Conservation (phyloP, 1,140 invertebrate species). For the Calliopsis andreniformis region DNA sequence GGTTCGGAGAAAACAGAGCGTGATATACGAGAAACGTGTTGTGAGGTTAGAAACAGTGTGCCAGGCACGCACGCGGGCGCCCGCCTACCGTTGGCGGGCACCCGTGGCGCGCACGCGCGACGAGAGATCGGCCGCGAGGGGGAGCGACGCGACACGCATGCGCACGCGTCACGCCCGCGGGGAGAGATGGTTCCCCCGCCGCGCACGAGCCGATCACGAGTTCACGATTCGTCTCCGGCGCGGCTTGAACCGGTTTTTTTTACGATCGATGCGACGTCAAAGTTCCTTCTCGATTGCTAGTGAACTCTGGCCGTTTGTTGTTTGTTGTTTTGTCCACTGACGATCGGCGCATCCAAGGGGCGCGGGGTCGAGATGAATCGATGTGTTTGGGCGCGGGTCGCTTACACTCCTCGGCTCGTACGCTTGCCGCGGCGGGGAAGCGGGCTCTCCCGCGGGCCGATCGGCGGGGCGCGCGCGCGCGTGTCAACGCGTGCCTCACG, state of each 20-base stretch:
- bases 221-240: constrained; percentile 11
- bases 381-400: constrained; percentile 56
- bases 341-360: constrained; percentile 33
- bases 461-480: neutral
- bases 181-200: neutral
- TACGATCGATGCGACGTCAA: constrained; percentile 27
- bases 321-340: constrained; percentile 39
- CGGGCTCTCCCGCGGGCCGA: neutral
- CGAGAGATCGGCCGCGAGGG: neutral
- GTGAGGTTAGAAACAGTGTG: neutral
- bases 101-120: neutral
- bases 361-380: constrained; percentile 30
- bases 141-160: neutral
- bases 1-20: neutral
- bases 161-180: neutral
- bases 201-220: constrained; percentile 5
- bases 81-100: neutral
- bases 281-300: constrained; percentile 50
- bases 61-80: neutral
- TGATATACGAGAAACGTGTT: neutral
- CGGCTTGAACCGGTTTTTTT: constrained; percentile 26
- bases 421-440: neutral
- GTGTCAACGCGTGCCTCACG: constrained; percentile 14
- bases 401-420: constrained; percentile 31
- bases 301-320: constrained; percentile 21